Base-by-base conservation (phyloP, 2,113 vertebrate species). In the Leptocoma aspasia region DNA sequence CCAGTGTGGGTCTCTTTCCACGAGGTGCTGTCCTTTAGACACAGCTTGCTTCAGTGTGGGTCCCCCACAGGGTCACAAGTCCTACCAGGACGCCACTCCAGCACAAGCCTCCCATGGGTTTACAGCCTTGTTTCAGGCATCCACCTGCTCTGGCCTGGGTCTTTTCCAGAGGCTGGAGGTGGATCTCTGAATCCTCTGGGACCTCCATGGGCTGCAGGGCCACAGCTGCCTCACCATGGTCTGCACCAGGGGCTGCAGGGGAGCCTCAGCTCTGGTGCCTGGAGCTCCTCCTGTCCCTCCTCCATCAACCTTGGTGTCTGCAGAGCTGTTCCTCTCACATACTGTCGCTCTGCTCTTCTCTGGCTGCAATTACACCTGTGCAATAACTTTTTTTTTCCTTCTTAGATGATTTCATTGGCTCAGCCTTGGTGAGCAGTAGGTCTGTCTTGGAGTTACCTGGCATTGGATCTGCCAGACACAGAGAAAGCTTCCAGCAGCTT, bases 51-150 rank as follows among this genome's bases (percentile, higher is more conserved):
- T 14, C 49, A 28, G 9, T 65, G 31, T 35, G 60, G 9, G 11
- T 53, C 24, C 19, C 24, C 18, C 11, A 64, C 11, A 44, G 47
- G 47, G 19, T 44, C 60, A 35, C 39, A 30, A 4, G 7, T 65
- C 76, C 49, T 23, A 5, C 14, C 35, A 57, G 35, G 47, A 75
- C 6, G 15, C 42, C 65, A 13, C 24, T 85, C 52, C 37, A 56
- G 70, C 50, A 49, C 2, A 4, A 28, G 20, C 24, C 19, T 47
- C 24, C 35, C 35, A 30, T 0, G 0, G 42, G 15, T 0, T 85
- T 42, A 57, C 35, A 76, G 60, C 13, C 30, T n/a, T 13, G 5
- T 42, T 8, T 30, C 23, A 56, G 28, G 5, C 42, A 30, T 6
- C 13, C 13, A 9, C 30, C 50, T 75, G 52, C 60, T 35, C 50